Base-by-base conservation (phyloP, 2,797 vertebrate genomes). In the Sebastes glaucus region DNA sequence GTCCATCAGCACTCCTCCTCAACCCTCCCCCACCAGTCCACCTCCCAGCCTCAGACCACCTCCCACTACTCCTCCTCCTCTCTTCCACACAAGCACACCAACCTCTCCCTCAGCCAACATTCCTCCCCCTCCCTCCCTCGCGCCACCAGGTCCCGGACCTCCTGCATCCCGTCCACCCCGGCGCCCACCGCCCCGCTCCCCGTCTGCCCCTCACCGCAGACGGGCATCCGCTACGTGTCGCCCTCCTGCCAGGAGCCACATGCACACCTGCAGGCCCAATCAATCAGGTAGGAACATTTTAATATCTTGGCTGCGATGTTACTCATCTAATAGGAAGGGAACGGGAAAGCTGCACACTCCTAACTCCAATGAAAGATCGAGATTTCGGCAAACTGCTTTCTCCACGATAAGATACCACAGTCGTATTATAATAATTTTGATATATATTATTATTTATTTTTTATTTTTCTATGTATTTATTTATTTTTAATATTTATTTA, bases 61-160 rank as follows among this genome's bases (percentile, higher is more conserved):
- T 46, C 90, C 27, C 92, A 90, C 46, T 95, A 94, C 91, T 94
- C 93, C 90, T 88, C 89, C 94, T 98, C 87, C 83, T 97, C 94
- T 42, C 96, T 95, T 22, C 96, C 96, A 1, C 97, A 97, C 85
- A 94, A 93, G 89, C 94, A 94, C 91, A 91, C 89, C 33, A 89
- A 92, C 77, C 86, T 93, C 14, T 90, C 93, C 70, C 86, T 92
- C 16, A 80, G 83, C 91, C 93, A 91, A 65, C 90, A 92, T 88
- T 97, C 85, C 88, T 96, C 93, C 93, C 94, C 80, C 84, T 96
- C 60, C 93, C 93, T 88, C 78, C 93, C 96, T 46, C 97, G 97
- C 11, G 91, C 97, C 64, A 95, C 95, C 53, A 96, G 97, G 86
- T 97, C 97, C 49, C 95, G 97, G 67, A 91, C 94, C 70, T 95